Conservation (phyloP, 2,888 invertebrate species). For the Phyllotreta cruciferae region DNA sequence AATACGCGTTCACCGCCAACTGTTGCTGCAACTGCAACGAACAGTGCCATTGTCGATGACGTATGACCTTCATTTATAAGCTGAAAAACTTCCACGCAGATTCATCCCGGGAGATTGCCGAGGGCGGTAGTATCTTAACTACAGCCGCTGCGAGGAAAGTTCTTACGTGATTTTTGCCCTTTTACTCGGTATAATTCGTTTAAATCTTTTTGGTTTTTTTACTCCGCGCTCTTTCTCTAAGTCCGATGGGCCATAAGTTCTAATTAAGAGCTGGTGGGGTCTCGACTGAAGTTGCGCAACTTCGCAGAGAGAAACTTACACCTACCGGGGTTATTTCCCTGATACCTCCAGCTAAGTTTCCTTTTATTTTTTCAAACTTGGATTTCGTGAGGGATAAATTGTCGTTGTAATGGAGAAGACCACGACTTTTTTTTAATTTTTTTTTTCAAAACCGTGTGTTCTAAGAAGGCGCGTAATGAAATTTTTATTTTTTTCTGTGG, state of each 20-base stretch:
- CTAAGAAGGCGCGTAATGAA: no score
- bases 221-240: slow-evolving; percentile 10
- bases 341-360: slow-evolving; percentile 9
- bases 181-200: slow-evolving; percentile 21
- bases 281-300: slow-evolving; percentile 17
- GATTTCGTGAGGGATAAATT: no score
- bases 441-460: no score
- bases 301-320: slow-evolving; percentile 3
- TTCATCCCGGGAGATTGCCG: not conserved
- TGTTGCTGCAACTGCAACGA: slow-evolving; percentile 44
- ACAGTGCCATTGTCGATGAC: slow-evolving; percentile 36
- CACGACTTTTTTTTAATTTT: no score
- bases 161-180: slow-evolving; percentile 24
- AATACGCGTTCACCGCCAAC: slow-evolving; percentile 43
- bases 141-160: slow-evolving; percentile 16
- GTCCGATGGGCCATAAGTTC: slow-evolving; percentile 24
- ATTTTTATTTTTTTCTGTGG: no score
- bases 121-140: slow-evolving; percentile 12
- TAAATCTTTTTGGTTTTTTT: slow-evolving; percentile 24
- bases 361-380: slow-evolving; percentile 5
- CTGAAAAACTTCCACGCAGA: not conserved
- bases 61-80: slow-evolving; percentile 1
- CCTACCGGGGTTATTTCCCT: slow-evolving; percentile 7
- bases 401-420: no score
- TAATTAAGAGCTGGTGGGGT: slow-evolving; percentile 25